Evolutionary conservation across 2,797 vertebrate genomes (phyloP).

Genomic region (Harpagifer antarcticus): DNA sequence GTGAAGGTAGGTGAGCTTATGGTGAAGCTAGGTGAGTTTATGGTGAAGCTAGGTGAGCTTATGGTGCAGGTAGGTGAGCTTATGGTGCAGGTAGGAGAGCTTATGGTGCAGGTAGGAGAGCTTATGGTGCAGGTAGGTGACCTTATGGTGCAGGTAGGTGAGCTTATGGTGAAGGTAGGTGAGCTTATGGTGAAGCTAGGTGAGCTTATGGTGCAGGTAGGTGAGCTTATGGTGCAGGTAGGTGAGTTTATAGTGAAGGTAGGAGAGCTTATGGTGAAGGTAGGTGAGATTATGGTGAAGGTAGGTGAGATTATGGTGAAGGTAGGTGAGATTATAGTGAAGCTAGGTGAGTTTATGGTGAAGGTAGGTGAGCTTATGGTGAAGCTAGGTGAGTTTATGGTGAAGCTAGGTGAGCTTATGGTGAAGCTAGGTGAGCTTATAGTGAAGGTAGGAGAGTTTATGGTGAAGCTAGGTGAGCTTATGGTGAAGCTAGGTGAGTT

Average conservation of each 20-base stretch:
- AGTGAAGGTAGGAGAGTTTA: no score
- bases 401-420: background rate
- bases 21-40: background rate
- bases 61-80: no score
- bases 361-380: no score
- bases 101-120: no score
- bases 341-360: no score
- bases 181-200: background rate
- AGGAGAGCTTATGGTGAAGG: background rate
- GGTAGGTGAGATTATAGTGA: background rate
- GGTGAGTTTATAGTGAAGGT: background rate
- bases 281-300: background rate
- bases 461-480: no score
- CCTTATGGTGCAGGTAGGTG: background rate
- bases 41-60: background rate
- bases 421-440: background rate
- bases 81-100: no score
- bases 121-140: background rate
- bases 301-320: background rate
- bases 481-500: no score
- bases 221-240: background rate
- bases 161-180: background rate
- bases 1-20: background rate
- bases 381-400: no score
- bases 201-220: background rate